phyloP scores from a whole-genome alignment of 2,888 invertebrate species.

The Habrosyne pyritoides region DNA sequence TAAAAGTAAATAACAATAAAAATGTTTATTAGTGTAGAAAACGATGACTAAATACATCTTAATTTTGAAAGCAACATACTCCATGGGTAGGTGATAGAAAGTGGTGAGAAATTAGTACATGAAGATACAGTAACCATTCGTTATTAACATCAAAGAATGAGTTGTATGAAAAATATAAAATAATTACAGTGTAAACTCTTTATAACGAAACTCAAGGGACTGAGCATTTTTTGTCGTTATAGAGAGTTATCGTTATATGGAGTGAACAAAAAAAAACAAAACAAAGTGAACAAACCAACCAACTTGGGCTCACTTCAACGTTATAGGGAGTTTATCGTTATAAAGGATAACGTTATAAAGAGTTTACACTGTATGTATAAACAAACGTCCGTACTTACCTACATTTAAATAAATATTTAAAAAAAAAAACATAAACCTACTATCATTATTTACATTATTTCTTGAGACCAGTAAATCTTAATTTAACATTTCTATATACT shows the following conservation, averaged over 20 bases:
- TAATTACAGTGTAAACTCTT: too few species aligned
- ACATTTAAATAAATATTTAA: conserved; percentile 57
- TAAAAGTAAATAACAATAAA: conserved; percentile 72
- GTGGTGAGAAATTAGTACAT: neutral
- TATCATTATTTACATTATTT: conserved; percentile 38
- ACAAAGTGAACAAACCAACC: too few species aligned
- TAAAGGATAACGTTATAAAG: too few species aligned
- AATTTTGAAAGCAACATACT: conserved; percentile 14
- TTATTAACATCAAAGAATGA: neutral
- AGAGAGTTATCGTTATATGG: too few species aligned
- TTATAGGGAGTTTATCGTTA: too few species aligned
- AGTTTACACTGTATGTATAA: too few species aligned
- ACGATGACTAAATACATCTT: conserved; percentile 27
- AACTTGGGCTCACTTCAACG: too few species aligned
- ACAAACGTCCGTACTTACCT: conserved; percentile 27
- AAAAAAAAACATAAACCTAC: conserved; percentile 36
- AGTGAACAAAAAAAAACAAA: too few species aligned
- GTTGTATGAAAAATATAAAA: conserved; percentile 8
- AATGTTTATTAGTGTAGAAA: conserved; percentile 41
- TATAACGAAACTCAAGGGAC: too few species aligned
- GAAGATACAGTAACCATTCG: too few species aligned
- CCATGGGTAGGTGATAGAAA: neutral
- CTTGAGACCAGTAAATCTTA: conserved; percentile 32
- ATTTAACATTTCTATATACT: conserved; percentile 19
- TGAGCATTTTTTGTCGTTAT: too few species aligned